phyloP scores from a whole-genome alignment of 2,113 vertebrate genomes.

The Apaloderma vittatum region DNA sequence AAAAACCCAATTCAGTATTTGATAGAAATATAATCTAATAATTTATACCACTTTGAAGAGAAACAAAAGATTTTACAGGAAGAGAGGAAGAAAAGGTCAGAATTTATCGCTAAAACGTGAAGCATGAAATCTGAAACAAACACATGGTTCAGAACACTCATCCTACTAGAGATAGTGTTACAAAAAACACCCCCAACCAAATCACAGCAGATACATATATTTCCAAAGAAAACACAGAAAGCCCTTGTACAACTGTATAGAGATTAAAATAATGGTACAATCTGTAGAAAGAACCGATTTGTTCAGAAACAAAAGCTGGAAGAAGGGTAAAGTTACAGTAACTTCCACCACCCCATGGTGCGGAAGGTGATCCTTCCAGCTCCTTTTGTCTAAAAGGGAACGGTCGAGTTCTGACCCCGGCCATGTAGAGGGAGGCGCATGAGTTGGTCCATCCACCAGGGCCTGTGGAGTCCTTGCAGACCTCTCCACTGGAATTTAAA shows the following conservation, averaged over 20 bases:
- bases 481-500: not conserved
- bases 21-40: not conserved
- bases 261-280: not conserved
- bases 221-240: not conserved
- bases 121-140: not conserved
- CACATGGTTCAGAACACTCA: not conserved
- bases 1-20: not conserved
- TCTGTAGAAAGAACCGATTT: not conserved
- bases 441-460: not conserved
- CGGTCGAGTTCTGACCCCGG: accelerated
- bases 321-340: not conserved
- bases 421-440: accelerated
- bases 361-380: not conserved
- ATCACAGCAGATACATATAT: not conserved
- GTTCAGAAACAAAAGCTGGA: not conserved
- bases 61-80: not conserved
- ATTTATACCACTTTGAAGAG: not conserved
- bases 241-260: not conserved
- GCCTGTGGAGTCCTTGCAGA: not conserved
- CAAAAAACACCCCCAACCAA: not conserved
- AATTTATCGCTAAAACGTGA: not conserved
- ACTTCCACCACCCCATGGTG: accelerated
- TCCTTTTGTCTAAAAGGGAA: not conserved
- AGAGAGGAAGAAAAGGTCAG: not conserved
- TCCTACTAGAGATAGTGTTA: not conserved